Base-by-base conservation (phyloP, 2,113 vertebrate species). In the Calyptomena viridis region DNA sequence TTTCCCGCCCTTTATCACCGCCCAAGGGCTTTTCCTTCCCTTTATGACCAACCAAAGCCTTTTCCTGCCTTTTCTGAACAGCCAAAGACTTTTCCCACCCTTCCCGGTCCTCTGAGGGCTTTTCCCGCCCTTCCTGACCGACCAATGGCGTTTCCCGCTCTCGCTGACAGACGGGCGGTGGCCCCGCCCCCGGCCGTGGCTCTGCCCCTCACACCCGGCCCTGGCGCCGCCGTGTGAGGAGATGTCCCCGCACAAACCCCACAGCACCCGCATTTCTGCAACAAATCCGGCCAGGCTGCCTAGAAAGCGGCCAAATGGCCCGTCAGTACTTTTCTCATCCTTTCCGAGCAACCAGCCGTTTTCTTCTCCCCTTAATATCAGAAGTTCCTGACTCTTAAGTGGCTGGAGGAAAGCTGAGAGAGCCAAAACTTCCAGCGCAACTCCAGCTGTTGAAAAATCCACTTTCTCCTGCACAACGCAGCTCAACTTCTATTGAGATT, bases 131-230 rank as follows among this genome's bases (percentile, higher is more conserved):
- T 72, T 47, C 13, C 20, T 7, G 15, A 18, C 68, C 15, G 42
- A 49, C 67, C 50, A 58, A 49, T 15, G 37, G 33, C 37, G 8
- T 58, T 50, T 37, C 49, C 37, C 1, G 3, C n/a, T 30, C 37
- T 12, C 9, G 10, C 4, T 72, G n/a, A 94, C 3, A 1, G 90
- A 35, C 80, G 56, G 68, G 6, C 0, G 13, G 0, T 14, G 71
- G 62, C 59, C 63, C 77, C 5, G 3, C 90, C 94, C 63, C 28
- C 44, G 44, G 44, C 44, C 44, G 6, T 14, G 46, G 46, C 20
- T 22, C 46, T 21, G 46, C 7, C 46, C 55, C 59, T 50, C 42
- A 15, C 19, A 19, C 8, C 37, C 0, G 0, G 0, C 58, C 11
- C 1, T 5, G 39, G 71, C 10, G 67, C 37, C 15, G 8, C 14